A percentile compares a stretch with the other conserved stretches of the same genome.
These are phyloP conservation scores for Drosophila willistoni DNA, from an alignment of 1,140 invertebrate genomes.

Conservation along the genomic window DNA sequence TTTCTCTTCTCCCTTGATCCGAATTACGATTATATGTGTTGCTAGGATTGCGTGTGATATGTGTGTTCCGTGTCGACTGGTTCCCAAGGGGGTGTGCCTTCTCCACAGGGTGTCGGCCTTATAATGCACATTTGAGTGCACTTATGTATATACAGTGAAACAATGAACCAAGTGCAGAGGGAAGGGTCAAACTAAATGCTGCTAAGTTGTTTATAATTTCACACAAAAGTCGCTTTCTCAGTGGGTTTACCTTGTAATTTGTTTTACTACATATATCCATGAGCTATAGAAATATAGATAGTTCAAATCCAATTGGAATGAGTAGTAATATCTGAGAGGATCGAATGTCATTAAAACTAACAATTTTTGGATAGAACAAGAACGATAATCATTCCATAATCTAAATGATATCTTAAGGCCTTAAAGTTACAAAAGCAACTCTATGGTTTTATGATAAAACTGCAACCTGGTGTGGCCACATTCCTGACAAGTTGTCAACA, in stretches of 20 bases:
- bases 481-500: conserved; percentile 37
- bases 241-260: not conserved
- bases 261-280: too few species aligned
- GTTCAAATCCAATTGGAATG: too few species aligned
- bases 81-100: conserved; percentile 50
- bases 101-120: conserved; percentile 19
- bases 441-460: not conserved
- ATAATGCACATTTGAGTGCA: conserved; percentile 69
- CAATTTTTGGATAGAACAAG: too few species aligned
- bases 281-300: too few species aligned
- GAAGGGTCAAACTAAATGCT: conserved; percentile 10
- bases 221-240: not conserved
- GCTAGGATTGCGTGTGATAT: conserved; percentile 46
- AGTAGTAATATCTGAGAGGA: not conserved
- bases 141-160: conserved; percentile 9
- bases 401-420: too few species aligned
- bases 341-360: too few species aligned
- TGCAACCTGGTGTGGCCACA: conserved; percentile 21
- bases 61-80: conserved; percentile 18
- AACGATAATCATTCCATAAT: too few species aligned
- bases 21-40: conserved; percentile 30
- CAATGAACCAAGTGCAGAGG: not conserved
- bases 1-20: not conserved
- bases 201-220: conserved; percentile 51
- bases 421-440: too few species aligned